Evolutionary conservation across 2,113 vertebrate genomes (phyloP).

Genomic region (Thalassoma bifasciatum): DNA sequence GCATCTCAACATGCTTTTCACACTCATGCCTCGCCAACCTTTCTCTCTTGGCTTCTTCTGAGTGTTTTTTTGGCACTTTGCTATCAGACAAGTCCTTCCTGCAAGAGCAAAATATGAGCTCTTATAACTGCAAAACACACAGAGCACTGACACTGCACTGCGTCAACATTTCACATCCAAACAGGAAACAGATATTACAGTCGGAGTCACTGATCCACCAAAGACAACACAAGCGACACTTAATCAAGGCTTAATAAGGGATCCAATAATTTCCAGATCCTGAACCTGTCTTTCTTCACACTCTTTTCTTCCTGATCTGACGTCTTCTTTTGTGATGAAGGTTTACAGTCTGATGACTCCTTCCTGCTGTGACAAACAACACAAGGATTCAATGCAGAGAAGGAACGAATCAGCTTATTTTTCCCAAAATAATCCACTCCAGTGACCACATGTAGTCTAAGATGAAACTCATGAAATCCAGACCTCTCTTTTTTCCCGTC

Average conservation of each 20-base stretch:
- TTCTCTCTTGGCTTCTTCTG: constrained; percentile 78
- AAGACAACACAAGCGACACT: constrained; percentile 5
- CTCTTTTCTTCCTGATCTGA: constrained; percentile 47
- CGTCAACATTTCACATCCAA: constrained; percentile 5
- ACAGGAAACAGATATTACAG: background rate
- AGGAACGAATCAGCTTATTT: constrained; percentile 13
- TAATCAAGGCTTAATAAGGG: constrained; percentile 5
- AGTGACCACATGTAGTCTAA: constrained; percentile 10
- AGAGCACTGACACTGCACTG: background rate
- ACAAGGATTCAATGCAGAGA: constrained; percentile 51
- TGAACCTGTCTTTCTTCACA: constrained; percentile 80
- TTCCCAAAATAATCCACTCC: constrained; percentile 1
- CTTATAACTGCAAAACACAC: background rate
- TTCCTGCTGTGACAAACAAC: constrained; percentile 72
- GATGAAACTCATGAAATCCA: constrained; percentile 42
- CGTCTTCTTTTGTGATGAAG: constrained; percentile 65
- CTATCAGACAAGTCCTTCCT: constrained; percentile 79
- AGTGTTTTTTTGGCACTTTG: constrained; percentile 76
- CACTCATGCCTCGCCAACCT: constrained; percentile 68
- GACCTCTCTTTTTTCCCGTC: constrained; percentile 77
- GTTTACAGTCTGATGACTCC: constrained; percentile 69
- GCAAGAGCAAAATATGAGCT: constrained; percentile 57
- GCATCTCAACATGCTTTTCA: constrained; percentile 2
- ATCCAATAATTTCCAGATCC: constrained; percentile 23
- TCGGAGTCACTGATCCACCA: constrained; percentile 19